phyloP scores from a whole-genome alignment of 2,888 invertebrate genomes.

The Pseudococcus longispinus region DNA sequence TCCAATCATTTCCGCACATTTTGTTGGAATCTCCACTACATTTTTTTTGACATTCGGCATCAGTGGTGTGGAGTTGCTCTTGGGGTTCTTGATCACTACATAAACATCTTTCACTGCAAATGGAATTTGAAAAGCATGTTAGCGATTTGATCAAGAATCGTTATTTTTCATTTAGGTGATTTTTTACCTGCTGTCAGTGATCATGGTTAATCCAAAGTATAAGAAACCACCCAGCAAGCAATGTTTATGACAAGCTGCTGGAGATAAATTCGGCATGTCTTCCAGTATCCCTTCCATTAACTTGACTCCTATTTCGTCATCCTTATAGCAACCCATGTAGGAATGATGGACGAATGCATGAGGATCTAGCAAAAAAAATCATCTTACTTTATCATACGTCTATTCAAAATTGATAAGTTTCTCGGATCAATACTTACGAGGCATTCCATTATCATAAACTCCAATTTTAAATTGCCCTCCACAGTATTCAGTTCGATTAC shows the following conservation, averaged over 20 bases:
- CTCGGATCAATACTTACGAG: too few species aligned
- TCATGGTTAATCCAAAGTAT: neutral
- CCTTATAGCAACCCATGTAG: neutral
- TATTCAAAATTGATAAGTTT: too few species aligned
- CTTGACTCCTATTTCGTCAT: neutral
- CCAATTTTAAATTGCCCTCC: neutral
- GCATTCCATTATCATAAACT: neutral
- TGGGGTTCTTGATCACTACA: constrained; percentile 58
- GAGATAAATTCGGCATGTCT: neutral
- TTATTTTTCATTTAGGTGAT: neutral
- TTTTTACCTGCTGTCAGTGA: neutral
- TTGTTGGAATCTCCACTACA: constrained; percentile 59
- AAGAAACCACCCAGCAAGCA: neutral
- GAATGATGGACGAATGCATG: neutral
- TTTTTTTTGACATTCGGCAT: constrained; percentile 59
- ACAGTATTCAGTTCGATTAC: neutral
- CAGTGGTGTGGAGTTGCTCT: constrained; percentile 49
- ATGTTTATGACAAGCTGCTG: neutral
- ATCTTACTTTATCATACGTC: too few species aligned
- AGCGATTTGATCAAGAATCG: neutral
- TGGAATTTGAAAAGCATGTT: neutral
- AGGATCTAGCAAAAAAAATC: neutral
- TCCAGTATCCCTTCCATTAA: neutral
- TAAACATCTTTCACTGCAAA: neutral
- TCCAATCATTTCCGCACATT: constrained; percentile 60